Percentiles rank a stretch among this genome's conserved stretches.
Conservation (phyloP, 30 jellyfish, hydroid and myxozoan genomes). For the Turritopsis dohrnii region DNA sequence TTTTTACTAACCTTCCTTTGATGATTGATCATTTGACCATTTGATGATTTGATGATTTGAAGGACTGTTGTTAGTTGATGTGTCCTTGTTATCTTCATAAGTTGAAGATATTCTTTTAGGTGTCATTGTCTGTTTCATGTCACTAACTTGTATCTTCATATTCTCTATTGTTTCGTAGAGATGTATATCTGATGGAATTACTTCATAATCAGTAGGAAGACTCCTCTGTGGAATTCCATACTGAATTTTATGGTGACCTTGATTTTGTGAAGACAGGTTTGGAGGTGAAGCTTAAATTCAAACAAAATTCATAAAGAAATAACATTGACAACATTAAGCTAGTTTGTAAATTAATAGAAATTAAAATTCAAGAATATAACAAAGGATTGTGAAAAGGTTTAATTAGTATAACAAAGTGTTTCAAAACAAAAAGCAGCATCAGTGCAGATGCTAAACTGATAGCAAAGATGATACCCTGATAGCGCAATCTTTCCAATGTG, state of each 20-base stretch:
- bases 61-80: background rate
- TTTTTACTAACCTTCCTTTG: background rate
- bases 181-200: background rate
- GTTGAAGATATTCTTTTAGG: background rate
- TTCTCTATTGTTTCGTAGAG: background rate
- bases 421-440: background rate
- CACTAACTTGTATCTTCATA: background rate
- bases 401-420: too few relatives aligned
- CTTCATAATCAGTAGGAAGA: background rate
- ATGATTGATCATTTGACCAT: background rate
- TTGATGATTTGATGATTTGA: background rate
- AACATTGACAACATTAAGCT: too few relatives aligned
- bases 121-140: background rate
- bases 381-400: too few relatives aligned
- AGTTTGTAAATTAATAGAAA: too few relatives aligned
- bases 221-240: conserved; percentile 7
- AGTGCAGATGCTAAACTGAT: background rate
- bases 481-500: background rate
- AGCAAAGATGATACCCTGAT: background rate
- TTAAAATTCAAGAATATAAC: too few relatives aligned
- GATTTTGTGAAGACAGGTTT: background rate
- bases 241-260: background rate
- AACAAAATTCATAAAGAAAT: too few relatives aligned
- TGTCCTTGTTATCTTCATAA: background rate
- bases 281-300: background rate